These are phyloP conservation scores for Agriopis aurantiaria DNA, from an alignment of 2,888 invertebrate species.

Conservation along the genomic window DNA sequence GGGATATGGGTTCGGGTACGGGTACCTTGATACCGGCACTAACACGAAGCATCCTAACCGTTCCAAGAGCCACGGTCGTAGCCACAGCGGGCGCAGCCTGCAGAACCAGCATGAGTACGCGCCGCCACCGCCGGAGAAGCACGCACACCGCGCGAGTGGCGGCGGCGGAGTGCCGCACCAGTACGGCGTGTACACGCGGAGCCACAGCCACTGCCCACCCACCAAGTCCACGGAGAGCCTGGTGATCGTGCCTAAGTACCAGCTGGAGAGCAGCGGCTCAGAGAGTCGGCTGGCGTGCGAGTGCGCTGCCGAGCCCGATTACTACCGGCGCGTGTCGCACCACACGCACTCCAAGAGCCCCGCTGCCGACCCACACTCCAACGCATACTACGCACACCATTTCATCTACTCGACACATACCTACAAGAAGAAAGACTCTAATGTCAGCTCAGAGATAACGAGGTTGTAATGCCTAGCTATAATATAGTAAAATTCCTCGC, in stretches of 20 bases:
- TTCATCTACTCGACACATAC: slow-evolving; percentile 82
- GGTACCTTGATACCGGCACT: slow-evolving; percentile 90
- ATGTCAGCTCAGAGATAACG: slow-evolving; percentile 90
- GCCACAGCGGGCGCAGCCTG: slow-evolving; percentile 86
- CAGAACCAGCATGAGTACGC: slow-evolving; percentile 84
- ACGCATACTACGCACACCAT: slow-evolving; percentile 78
- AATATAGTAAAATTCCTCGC: slow-evolving; percentile 42
- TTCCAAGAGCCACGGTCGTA: slow-evolving; percentile 82
- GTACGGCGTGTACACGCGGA: slow-evolving; percentile 79
- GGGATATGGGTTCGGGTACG: slow-evolving; percentile 95
- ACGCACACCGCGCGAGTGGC: slow-evolving; percentile 78
- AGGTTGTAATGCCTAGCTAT: slow-evolving; percentile 78
- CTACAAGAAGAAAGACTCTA: slow-evolving; percentile 82
- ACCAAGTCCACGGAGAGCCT: slow-evolving; percentile 94
- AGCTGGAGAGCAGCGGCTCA: slow-evolving; percentile 85
- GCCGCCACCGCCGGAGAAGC: slow-evolving; percentile 74
- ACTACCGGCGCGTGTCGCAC: slow-evolving; percentile 69
- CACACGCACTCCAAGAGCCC: slow-evolving; percentile 62
- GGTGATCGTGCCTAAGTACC: slow-evolving; percentile 89
- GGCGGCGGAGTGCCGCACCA: slow-evolving; percentile 63
- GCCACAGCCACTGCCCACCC: slow-evolving; percentile 86
- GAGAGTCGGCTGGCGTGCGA: slow-evolving; percentile 91
- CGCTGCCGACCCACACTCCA: slow-evolving; percentile 67
- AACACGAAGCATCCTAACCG: slow-evolving; percentile 72
- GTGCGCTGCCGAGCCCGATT: slow-evolving; percentile 84